Percentiles rank a stretch among this genome's conserved stretches.
These are phyloP conservation scores for Clivina fossor DNA, from an alignment of 2,888 invertebrate species.

Conservation along the genomic window DNA sequence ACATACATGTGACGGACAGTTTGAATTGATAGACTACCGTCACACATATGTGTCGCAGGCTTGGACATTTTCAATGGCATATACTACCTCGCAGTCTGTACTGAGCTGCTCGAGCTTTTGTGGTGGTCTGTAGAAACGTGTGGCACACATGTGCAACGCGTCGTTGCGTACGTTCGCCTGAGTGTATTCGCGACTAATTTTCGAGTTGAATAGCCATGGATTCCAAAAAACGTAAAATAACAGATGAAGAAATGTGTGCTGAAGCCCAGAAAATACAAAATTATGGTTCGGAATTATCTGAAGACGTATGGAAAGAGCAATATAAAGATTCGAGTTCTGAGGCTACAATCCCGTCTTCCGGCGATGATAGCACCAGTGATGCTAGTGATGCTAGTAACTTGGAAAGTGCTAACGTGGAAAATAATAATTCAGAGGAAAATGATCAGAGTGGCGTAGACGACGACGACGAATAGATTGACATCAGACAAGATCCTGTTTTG, in stretches of 20 bases:
- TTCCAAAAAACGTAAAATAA: conserved; percentile 1
- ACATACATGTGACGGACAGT: conserved; percentile 1
- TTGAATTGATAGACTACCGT: background rate
- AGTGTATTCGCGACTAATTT: conserved; percentile 11
- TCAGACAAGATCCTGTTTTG: conserved; percentile 1
- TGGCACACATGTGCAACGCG: conserved; percentile 2
- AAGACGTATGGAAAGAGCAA: conserved; percentile 4
- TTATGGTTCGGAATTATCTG: conserved; percentile 7
- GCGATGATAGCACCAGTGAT: conserved; percentile 8
- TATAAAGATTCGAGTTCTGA: conserved; percentile 9
- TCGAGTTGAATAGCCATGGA: background rate
- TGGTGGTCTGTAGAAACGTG: conserved; percentile 2
- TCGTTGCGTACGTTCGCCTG: background rate
- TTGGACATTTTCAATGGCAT: background rate
- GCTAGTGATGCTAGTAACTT: conserved; percentile 7
- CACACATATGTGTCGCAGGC: conserved; percentile 2
- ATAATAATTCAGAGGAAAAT: conserved; percentile 11
- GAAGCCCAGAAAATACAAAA: conserved; percentile 8
- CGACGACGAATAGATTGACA: conserved; percentile 3
- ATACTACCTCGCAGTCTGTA: conserved; percentile 1
- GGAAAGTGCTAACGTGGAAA: conserved; percentile 6
- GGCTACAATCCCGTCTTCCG: conserved; percentile 7
- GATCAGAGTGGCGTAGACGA: conserved; percentile 3
- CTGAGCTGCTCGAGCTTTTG: conserved; percentile 4
- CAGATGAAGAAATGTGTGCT: conserved; percentile 6